A percentile compares a stretch with the other conserved stretches of the same genome.
Evolutionary conservation across 2,113 vertebrate species (phyloP).

Genomic region (Phrynosoma platyrhinos): DNA sequence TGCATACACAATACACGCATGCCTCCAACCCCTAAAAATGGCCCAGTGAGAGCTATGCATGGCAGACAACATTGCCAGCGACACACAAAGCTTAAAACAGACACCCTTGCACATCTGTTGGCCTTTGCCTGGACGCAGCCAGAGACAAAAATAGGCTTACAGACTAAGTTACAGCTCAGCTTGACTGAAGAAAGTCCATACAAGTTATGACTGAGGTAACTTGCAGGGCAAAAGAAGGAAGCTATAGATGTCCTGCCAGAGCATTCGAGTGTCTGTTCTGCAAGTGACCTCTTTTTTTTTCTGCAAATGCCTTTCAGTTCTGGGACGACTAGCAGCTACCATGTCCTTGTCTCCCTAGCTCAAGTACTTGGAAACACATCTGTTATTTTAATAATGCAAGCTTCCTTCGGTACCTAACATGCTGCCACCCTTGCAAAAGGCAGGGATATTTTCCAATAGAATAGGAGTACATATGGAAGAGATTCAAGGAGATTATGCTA

Average conservation of each 20-base stretch:
- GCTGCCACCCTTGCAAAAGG: slow-evolving; percentile 17
- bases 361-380: slow-evolving; percentile 47
- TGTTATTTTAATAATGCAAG: not conserved
- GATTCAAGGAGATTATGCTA: slow-evolving; percentile 2
- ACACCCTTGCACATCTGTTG: slow-evolving; percentile 27
- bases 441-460: not conserved
- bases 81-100: not conserved
- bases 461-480: not conserved
- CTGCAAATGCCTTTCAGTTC: slow-evolving; percentile 25
- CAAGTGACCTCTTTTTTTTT: slow-evolving; percentile 28
- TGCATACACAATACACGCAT: no score
- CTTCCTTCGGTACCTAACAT: slow-evolving; percentile 27
- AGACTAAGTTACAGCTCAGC: slow-evolving; percentile 53
- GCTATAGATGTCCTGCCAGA: slow-evolving; percentile 38
- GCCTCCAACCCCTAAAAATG: not conserved
- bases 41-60: not conserved
- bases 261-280: not conserved
- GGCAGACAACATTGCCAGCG: not conserved
- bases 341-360: slow-evolving; percentile 26
- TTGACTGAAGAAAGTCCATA: slow-evolving; percentile 58
- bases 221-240: slow-evolving; percentile 57
- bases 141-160: slow-evolving; percentile 30
- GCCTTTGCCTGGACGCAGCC: slow-evolving; percentile 41
- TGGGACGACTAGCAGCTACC: slow-evolving; percentile 22
- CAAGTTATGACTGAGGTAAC: slow-evolving; percentile 54